Evolutionary conservation across 2,797 vertebrate genomes (phyloP), one percentile per base, ranked within the genome.

Genomic region (Ataeniobius toweri): DNA sequence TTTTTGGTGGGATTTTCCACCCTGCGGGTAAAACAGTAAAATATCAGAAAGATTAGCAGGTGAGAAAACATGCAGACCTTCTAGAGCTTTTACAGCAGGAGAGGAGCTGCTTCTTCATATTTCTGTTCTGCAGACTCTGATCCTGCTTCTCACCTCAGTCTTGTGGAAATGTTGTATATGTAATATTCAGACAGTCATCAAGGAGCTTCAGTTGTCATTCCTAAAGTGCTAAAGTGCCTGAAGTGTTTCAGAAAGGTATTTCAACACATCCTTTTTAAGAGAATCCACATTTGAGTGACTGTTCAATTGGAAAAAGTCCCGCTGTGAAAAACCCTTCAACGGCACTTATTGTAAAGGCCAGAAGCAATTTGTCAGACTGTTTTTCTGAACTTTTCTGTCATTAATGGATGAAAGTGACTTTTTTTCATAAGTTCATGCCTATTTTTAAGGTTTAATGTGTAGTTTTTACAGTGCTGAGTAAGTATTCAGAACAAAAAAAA

Each of bases 331-430:
- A 68, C 5, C 22, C 7, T 22, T 46, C 22, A 14, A 10, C 22
- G 9, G 39, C 65, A 68, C 39, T 68, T 68, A n/a, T 13, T 44
- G 39, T 44, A 68, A 68, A 68, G 22, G 65, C 39, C 41, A 68
- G 65, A 44, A 46, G n/a, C 39, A 44, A n/a, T 68, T 68, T 68
- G 39, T 6, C 39, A 68, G 39, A 44, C 24, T 68, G 36, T 44
- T 68, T 68, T n/a, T 68, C 65, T 68, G 22, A 68, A 68, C 65
- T n/a, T 68, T 13, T 44, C 61, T 46, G 39, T 39, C 36, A 13
- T 26, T 67, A 12, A 41, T 22, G 36, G 20, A 67, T 67, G 9
- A 67, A 41, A 24, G 10, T 24, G 3, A 22, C 65, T 68, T 7
- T 68, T 7, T 28, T 16, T 36, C 31, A 2, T 10, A 44, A 68